Conservation (phyloP, 2,797 vertebrate species). For the Falco naumanni region DNA sequence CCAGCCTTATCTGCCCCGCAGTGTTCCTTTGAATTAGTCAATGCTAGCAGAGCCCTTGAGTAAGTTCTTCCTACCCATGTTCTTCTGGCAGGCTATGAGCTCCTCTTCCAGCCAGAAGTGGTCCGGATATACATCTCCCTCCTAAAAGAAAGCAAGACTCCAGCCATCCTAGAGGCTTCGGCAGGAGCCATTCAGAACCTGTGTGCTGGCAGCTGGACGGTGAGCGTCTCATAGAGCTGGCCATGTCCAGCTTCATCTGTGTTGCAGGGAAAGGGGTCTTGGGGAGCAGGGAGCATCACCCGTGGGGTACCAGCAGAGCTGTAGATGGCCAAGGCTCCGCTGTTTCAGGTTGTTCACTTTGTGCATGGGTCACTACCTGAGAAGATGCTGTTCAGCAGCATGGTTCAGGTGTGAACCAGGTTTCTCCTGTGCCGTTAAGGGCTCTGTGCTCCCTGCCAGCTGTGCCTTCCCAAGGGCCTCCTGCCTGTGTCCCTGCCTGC, state of each 20-base stretch:
- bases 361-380: neutral
- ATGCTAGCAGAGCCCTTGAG: neutral
- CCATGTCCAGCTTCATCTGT: fast-evolving
- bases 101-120: constrained; percentile 94
- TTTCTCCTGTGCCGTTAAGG: neutral
- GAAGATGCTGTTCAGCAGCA: neutral
- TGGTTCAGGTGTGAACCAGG: neutral
- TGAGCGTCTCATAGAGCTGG: constrained; percentile 66
- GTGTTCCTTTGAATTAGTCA: neutral
- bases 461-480: neutral
- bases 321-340: neutral
- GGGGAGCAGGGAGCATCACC: fast-evolving
- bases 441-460: neutral
- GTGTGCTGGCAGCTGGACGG: constrained; percentile 93
- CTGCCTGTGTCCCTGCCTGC: neutral
- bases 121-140: constrained; percentile 93
- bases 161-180: constrained; percentile 91
- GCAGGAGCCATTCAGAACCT: constrained; percentile 96
- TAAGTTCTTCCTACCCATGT: neutral
- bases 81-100: constrained; percentile 86
- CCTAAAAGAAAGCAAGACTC: constrained; percentile 90
- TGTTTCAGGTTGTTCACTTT: fast-evolving
- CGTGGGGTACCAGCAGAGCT: neutral
- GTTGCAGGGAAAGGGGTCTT: neutral
- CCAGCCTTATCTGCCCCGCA: fast-evolving